Evolutionary conservation across 2,888 invertebrate genomes (phyloP), one percentile per base, ranked within the genome.

Genomic region (Chorisops tibialis): DNA sequence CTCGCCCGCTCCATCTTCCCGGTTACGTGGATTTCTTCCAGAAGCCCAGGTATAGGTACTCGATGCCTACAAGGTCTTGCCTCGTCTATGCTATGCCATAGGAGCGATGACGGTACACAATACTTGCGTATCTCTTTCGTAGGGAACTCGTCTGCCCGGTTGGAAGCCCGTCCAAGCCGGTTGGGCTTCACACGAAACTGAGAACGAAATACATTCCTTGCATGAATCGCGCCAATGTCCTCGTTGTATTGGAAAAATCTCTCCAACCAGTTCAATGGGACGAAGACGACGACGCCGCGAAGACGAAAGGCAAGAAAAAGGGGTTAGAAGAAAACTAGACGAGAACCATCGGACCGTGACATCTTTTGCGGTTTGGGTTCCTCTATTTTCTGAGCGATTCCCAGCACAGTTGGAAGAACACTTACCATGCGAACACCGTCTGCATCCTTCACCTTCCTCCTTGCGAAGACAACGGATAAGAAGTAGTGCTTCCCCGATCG

Each of bases 311-410:
- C 1, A 11, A 9, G 21, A 22, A 56, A 56, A 38, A 30, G 56
- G 56, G 56, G 45, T 56, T 56, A 56, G 56, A 56, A 37, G 56
- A 56, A 45, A 43, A 56, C 56, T 56, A 56, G 56, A 56, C 56
- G 43, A 56, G 56, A 56, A 56, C 24, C 30, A 43, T 56, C 45
- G 30, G 35, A 43, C 30, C 56, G 30, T 43, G 45, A 56, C 56
- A 24, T n/a, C 30, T 43, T 45, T 56, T 56, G 56, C 43, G 43
- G 56, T 45, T 45, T 39, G 39, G n/a, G 56, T 56, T 56, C 30
- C 9, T 30, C 30, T 16, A 45, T 30, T 56, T 56, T 45, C 45
- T 43, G 45, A 43, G 39, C 56, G 45, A 30, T 30, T 30, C 30
- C 43, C 35, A 50, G 5, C 35, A 48, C 41, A 24, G 22, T 22